Percentiles rank a stretch among this genome's conserved stretches.
phyloP scores from a whole-genome alignment of 2,888 invertebrate genomes.

The Eubasilissa splendida region DNA sequence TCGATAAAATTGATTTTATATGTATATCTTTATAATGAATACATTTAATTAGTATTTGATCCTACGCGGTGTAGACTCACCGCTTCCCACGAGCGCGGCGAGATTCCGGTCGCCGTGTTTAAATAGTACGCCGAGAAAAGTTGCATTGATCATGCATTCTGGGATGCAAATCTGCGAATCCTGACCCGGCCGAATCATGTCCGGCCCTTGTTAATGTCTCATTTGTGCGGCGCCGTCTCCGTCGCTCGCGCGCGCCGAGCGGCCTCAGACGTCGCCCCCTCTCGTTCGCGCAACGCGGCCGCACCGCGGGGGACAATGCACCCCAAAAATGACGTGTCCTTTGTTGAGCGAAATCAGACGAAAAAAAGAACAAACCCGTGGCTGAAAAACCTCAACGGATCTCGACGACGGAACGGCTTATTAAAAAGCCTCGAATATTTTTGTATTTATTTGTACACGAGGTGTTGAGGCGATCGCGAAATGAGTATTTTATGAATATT shows the following conservation, averaged over 20 bases:
- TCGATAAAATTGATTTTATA: too few species aligned
- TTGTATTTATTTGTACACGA: too few species aligned
- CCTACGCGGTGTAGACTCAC: background rate
- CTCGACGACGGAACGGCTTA: too few species aligned
- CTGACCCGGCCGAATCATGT: background rate
- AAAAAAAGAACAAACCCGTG: background rate
- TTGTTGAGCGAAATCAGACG: slow-evolving; percentile 3
- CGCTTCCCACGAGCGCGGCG: background rate
- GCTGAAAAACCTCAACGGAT: background rate
- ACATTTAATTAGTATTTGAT: too few species aligned
- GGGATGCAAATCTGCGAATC: background rate
- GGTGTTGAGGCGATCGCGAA: too few species aligned
- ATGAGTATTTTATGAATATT: too few species aligned
- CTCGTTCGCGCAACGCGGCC: slow-evolving; percentile 11
- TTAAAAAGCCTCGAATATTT: too few species aligned
- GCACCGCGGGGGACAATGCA: slow-evolving; percentile 16
- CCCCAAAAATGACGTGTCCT: slow-evolving; percentile 7
- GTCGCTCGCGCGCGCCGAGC: background rate
- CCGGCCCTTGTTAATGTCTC: background rate
- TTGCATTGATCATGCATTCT: too few species aligned
- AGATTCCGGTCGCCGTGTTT: background rate
- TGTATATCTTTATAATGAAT: too few species aligned
- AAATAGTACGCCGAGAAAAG: too few species aligned
- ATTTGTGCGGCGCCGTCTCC: slow-evolving; percentile 7
- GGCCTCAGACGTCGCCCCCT: background rate